phyloP scores from a whole-genome alignment of 2,113 vertebrate genomes.

The Copsychus sechellarum region DNA sequence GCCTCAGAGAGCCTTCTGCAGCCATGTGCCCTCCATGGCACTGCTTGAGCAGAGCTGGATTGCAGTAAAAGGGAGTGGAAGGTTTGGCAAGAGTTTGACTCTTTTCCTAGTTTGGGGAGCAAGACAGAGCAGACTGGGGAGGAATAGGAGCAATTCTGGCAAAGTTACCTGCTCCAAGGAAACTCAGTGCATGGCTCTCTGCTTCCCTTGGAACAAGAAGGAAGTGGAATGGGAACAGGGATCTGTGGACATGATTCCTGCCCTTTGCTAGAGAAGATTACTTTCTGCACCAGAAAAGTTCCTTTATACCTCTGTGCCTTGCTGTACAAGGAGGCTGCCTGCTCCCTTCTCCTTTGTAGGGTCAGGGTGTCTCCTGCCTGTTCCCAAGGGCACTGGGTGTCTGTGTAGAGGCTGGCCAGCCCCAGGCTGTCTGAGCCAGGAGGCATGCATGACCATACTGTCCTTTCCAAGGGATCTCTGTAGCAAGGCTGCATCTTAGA shows the following conservation, averaged over 20 bases:
- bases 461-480: neutral
- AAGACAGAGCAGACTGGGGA: neutral
- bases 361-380: neutral
- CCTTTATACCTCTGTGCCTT: neutral
- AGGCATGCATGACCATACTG: neutral
- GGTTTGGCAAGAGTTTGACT: neutral
- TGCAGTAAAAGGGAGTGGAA: neutral
- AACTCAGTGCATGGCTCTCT: neutral
- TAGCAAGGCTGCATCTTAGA: neutral
- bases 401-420: neutral
- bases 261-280: neutral
- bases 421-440: neutral
- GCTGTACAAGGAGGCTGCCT: neutral
- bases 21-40: accelerated
- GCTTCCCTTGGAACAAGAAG: neutral
- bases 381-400: neutral
- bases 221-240: neutral
- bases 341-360: neutral
- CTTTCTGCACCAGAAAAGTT: neutral
- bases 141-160: neutral
- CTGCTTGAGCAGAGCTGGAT: neutral
- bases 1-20: neutral
- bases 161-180: neutral
- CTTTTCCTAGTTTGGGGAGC: neutral
- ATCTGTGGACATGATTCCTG: neutral